Base-by-base conservation (phyloP, 2,888 invertebrate species). In the Hypena proboscidalis region DNA sequence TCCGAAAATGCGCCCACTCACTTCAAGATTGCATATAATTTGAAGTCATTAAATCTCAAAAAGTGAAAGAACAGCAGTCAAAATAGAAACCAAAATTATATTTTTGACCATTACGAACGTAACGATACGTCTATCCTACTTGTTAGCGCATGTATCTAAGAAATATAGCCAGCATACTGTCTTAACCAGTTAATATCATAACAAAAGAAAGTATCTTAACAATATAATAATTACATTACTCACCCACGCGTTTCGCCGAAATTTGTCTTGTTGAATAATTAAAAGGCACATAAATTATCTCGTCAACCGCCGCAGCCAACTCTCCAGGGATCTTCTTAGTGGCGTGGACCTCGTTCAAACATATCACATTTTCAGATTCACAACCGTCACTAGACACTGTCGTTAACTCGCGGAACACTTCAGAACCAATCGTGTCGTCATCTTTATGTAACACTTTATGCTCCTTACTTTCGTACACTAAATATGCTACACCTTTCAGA, bases 271-370 rank as follows among this genome's bases (percentile, higher is more conserved):
- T 90, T 9, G 88, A 92, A 66, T 92, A 94, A 80, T 94, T 95
- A 76, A 95, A 95, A 33, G 94, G 93, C 63, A 96, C 87, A 80
- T 94, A 95, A 68, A 95, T 92, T 53, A 87, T 92, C 54, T 92
- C 82, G 62, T 94, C 92, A 14, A 92, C 83, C 10, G 72, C 70
- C 27, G 74, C 75, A 6, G 85, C 75, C 34, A 95, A 77, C 42
- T 85, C 83, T n/a, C 73, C 66, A 2, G 93, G 91, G 48, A 94
- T 80, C 62, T 91, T 90, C 6, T 81, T 80, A 17, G 91, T 68
- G 0, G 92, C 87, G 53, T 91, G 92, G 52, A 94, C 79, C 71
- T 94, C 92, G 33, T 84, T 83, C 53, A 94, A 82, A 82, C 94
- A 95, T 71, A 94, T 66, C 51, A 87, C 88, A 52, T 80, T 83